phyloP scores from a whole-genome alignment of 2,797 vertebrate species.

The Trachurus trachurus region DNA sequence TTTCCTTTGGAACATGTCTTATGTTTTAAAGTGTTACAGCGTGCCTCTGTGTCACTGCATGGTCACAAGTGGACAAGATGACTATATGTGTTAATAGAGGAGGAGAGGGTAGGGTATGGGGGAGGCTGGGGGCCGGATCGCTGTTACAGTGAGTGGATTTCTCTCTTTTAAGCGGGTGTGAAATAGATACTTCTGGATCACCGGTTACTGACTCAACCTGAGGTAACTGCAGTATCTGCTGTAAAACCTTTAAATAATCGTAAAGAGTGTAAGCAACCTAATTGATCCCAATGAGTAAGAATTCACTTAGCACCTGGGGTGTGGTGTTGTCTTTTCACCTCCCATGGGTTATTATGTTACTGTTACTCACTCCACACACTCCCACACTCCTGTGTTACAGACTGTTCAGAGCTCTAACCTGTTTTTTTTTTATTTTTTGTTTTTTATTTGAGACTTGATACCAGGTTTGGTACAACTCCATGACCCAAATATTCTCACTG shows the following conservation, averaged over 20 bases:
- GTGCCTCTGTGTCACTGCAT: conserved; percentile 51
- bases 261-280: conserved; percentile 47
- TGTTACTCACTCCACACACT: conserved; percentile 23
- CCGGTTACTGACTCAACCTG: conserved; percentile 12
- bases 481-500: no score
- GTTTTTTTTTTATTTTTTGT: conserved; percentile 1
- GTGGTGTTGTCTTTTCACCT: conserved; percentile 31
- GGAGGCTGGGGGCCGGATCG: conserved; percentile 2
- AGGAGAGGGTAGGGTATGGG: background rate
- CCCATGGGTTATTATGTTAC: conserved; percentile 56
- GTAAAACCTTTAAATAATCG: conserved; percentile 24
- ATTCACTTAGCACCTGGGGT: conserved; percentile 62
- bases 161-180: conserved; percentile 40
- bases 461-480: background rate
- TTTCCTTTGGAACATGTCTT: conserved; percentile 32
- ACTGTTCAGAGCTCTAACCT: background rate
- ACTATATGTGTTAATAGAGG: conserved; percentile 23
- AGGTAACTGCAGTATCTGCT: conserved; percentile 13
- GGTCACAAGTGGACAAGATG: conserved; percentile 47
- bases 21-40: conserved; percentile 9
- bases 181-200: conserved; percentile 37
- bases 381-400: conserved; percentile 18
- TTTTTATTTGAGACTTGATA: background rate
- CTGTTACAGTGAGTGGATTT: conserved; percentile 50
- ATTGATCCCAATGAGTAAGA: conserved; percentile 69